These are phyloP conservation scores for Portevinia maculata DNA, from an alignment of 2,888 invertebrate genomes.

Conservation along the genomic window DNA sequence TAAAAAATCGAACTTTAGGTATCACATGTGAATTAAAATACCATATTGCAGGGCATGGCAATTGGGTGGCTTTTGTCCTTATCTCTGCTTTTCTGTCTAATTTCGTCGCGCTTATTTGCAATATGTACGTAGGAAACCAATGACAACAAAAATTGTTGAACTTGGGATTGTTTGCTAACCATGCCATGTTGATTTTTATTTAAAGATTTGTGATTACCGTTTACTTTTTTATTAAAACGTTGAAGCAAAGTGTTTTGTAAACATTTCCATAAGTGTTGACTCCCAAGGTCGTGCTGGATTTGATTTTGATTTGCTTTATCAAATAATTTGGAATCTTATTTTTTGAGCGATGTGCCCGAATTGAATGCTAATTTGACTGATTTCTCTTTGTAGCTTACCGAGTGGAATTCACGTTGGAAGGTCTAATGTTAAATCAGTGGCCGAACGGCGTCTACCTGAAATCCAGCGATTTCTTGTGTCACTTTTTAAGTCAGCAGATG, in stretches of 20 bases:
- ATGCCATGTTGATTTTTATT: neutral
- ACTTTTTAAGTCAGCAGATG: conserved; percentile 93
- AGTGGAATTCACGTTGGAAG: conserved; percentile 93
- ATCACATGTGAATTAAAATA: conserved; percentile 6
- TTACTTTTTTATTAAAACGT: conserved; percentile 28
- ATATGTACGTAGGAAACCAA: neutral
- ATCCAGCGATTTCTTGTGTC: conserved; percentile 94
- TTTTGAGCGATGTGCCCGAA: conserved; percentile 2
- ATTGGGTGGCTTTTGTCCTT: conserved; percentile 10
- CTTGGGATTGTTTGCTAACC: conserved; percentile 27
- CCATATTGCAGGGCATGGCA: neutral
- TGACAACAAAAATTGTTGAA: conserved; percentile 3
- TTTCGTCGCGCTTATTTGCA: conserved; percentile 6
- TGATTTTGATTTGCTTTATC: neutral
- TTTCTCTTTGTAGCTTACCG: conserved; percentile 84
- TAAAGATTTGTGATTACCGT: conserved; percentile 19
- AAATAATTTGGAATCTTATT: neutral
- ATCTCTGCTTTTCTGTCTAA: neutral
- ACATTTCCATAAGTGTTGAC: neutral
- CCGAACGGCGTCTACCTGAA: conserved; percentile 94
- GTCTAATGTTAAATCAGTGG: conserved; percentile 97
- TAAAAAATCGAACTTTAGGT: neutral
- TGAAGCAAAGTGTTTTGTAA: conserved; percentile 32
- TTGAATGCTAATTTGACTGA: neutral
- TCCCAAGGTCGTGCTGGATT: conserved; percentile 30